A percentile compares a stretch with the other conserved stretches of the same genome.
These are phyloP conservation scores for Dasyprocta punctata DNA, from an alignment of 2,113 vertebrate species.

Conservation along the genomic window DNA sequence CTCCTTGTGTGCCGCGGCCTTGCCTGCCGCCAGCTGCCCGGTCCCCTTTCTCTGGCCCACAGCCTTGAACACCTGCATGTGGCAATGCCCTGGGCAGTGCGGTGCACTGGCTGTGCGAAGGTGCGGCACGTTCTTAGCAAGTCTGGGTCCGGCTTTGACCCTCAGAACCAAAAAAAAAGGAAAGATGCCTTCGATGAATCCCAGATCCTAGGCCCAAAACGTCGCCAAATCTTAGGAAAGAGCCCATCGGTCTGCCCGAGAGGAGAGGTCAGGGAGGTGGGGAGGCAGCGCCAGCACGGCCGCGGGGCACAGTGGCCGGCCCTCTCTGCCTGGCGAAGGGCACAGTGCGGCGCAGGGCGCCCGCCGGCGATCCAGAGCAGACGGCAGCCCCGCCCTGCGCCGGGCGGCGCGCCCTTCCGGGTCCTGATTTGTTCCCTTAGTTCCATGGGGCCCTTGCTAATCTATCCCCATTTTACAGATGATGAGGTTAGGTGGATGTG, in stretches of 20 bases:
- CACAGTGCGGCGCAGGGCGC: too few relatives aligned
- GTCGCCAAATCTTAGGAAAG: neutral
- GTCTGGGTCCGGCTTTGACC: neutral
- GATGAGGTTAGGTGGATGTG: neutral
- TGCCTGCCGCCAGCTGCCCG: neutral
- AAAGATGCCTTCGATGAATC: neutral
- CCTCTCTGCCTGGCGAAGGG: neutral
- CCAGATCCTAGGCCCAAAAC: neutral
- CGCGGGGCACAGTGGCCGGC: neutral
- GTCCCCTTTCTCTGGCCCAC: neutral
- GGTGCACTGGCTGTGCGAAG: neutral
- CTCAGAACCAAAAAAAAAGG: neutral
- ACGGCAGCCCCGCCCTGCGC: neutral
- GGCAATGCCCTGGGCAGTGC: neutral
- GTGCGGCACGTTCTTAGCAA: neutral
- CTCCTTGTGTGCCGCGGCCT: neutral
- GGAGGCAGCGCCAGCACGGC: neutral
- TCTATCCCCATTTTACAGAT: neutral
- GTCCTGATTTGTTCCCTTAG: too few relatives aligned
- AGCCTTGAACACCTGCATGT: neutral
- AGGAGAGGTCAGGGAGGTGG: neutral
- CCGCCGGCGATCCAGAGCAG: rapidly evolving
- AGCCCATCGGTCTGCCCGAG: neutral
- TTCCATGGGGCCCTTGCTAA: neutral
- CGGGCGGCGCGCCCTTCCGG: too few relatives aligned